Evolutionary conservation across 2,113 vertebrate genomes (phyloP), one percentile per base, ranked within the genome.

Genomic region (Myrmecobius fasciatus): DNA sequence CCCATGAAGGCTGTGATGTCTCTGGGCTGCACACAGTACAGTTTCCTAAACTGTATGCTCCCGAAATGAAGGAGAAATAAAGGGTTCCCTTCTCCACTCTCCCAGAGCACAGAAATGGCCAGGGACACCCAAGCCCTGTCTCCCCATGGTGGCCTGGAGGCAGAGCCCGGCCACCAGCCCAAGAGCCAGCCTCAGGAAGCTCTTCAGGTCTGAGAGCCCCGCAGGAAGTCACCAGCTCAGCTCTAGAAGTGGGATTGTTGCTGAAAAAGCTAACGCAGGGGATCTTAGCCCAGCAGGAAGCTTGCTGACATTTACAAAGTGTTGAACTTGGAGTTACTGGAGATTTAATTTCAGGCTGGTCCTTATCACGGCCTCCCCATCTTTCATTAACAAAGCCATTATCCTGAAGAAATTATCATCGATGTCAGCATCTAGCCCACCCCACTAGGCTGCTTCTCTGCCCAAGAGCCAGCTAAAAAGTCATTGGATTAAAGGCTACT

Each of bases 261-360:
- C 36, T 94, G 53, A 10, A 49, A 47, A 67, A 67, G 36, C 36
- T n/a, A 3, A 28, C 94, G 3, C 14, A 36, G 56, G 43, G 67
- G 46, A 10, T 92, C 36, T 67, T 91, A 89, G 52, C 52, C 67
- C 94, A 94, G 28, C 31, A 92, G 95, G 25, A 92, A 43, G 26
- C 31, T 53, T 90, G 89, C 20, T 67, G 91, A 52, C 28, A 52
- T 67, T 91, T 89, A 91, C 90, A 3, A 14, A 67, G 92, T 94
- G 96, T 96, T 91, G 47, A 91, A 36, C 12, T 24, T 90, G 92
- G 52, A 90, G 2, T 56, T 96, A 94, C 92, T 97, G n/a, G 90
- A 96, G 91, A 94, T 56, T 24, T 91, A 94, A 47, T 90, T 94
- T 24, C 14, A 90, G 90, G 2, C 92, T 94, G 53, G 17, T 92